Evolutionary conservation across 2,113 vertebrate species (phyloP), one percentile per base, ranked within the genome.

Genomic region (Brachyistius frenatus): DNA sequence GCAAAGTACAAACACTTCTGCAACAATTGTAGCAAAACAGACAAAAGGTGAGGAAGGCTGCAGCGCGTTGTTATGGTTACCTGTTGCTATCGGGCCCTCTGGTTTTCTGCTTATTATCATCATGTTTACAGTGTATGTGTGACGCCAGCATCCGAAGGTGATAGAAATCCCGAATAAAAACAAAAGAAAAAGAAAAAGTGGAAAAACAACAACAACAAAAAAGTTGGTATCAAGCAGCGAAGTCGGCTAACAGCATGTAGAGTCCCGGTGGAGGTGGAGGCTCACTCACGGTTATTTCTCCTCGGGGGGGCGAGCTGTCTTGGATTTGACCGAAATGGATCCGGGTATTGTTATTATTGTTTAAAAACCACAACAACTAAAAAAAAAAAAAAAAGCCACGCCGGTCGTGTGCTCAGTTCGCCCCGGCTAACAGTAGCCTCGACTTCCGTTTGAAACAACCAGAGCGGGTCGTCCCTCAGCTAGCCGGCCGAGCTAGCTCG

Each of bases 51-150:
- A 5, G 6, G 2, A 39, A 11, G 23, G 23, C 23, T 16, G 31
- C 2, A 15, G n/a, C 32, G 39, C 14, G 35, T 44, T 37, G 49
- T 84, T 66, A n/a, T 81, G 39, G 55, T 93, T 95, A 97, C 96
- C 95, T 94, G 95, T 95, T 53, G 94, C 89, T 76, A 96, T 95
- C 53, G 96, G 94, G 73, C 94, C 95, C 89, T 96, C 96, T 84
- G 95, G 94, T 91, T 96, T 97, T 89, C 96, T 95, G 93, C 95
- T 96, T 87, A 96, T 92, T 85, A 96, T 95, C 96, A 96, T 96
- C 92, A 96, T 95, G 90, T 33, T 85, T 91, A 82, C 84, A 73
- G 54, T 57, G 68, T 71, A 80, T 36, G 8, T 33, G 69, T 87
- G 87, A 85, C 83, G 87, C 89, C 93, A 91, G 88, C 93, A 94